These are phyloP conservation scores for Stichodactyla mertensii DNA, from an alignment of 64 coral and sea anemone genomes.

Conservation along the genomic window DNA sequence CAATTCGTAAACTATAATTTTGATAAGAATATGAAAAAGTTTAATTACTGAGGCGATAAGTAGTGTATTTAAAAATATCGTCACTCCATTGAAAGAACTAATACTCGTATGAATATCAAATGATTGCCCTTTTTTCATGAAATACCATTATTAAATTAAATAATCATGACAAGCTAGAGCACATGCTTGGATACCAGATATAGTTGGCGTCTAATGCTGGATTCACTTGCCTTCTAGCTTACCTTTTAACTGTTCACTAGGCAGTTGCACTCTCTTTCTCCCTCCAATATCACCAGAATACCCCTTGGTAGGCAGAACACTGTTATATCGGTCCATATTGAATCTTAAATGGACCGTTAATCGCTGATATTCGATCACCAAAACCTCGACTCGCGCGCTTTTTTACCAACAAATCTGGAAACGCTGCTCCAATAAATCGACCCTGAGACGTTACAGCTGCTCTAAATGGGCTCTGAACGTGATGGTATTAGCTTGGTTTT, in stretches of 20 bases:
- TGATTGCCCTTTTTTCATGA: neutral
- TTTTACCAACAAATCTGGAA: constrained; percentile 6
- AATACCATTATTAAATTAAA: neutral
- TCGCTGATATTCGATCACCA: constrained; percentile 18
- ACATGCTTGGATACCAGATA: neutral
- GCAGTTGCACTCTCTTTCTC: constrained; percentile 56
- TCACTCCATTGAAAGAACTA: neutral
- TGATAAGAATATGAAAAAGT: neutral
- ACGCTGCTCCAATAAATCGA: neutral
- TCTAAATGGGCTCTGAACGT: neutral
- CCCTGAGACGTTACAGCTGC: neutral
- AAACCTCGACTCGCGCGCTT: neutral
- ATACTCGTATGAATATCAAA: neutral
- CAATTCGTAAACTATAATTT: neutral
- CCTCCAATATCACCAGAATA: constrained; percentile 39
- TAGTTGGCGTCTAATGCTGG: neutral
- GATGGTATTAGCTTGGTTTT: neutral
- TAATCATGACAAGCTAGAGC: neutral
- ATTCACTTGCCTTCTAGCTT: neutral
- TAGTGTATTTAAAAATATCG: neutral
- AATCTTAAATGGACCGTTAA: constrained; percentile 17
- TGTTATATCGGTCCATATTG: constrained; percentile 45
- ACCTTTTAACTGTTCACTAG: constrained; percentile 48
- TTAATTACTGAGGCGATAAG: neutral
- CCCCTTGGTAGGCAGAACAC: constrained; percentile 38